Percentiles rank a stretch among this genome's conserved stretches.
Evolutionary conservation across 2,113 vertebrate species (phyloP).

Genomic region (Protomyctophum bolini): DNA sequence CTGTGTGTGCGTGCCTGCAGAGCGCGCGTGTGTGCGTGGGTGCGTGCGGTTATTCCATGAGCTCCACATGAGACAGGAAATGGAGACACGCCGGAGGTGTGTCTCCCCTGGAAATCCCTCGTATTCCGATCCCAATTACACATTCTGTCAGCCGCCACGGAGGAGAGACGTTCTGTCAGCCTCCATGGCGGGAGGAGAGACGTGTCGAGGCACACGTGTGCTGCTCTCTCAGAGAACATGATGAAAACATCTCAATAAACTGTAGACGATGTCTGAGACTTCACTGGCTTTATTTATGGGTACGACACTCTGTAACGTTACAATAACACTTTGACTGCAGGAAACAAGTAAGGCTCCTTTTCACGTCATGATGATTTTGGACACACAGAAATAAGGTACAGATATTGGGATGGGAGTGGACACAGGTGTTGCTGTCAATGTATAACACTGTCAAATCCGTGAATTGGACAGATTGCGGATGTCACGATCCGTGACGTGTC

Average conservation of each 20-base stretch:
- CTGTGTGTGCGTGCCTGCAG: too few species aligned
- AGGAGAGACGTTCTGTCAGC: too few species aligned
- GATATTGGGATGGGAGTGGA: too few species aligned
- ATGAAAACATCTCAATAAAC: too few species aligned
- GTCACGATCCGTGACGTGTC: too few species aligned
- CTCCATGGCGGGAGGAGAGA: too few species aligned
- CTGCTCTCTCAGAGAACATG: conserved; percentile 11
- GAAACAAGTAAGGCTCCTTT: background rate
- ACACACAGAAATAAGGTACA: too few species aligned
- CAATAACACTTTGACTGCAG: background rate
- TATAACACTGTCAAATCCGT: too few species aligned
- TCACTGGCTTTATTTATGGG: background rate
- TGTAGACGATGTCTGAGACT: conserved; percentile 4
- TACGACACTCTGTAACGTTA: background rate
- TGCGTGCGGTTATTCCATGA: conserved; percentile 34
- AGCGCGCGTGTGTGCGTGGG: too few species aligned
- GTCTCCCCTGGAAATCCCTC: conserved; percentile 55
- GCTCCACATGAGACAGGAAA: conserved; percentile 70
- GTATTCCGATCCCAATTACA: conserved; percentile 36
- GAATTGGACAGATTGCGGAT: too few species aligned
- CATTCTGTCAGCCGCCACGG: conserved; percentile 30
- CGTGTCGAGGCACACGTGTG: conserved; percentile 31
- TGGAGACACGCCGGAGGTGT: conserved; percentile 47
- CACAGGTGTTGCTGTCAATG: too few species aligned
- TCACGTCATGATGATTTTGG: too few species aligned